Base-by-base conservation (phyloP, 23 tunicate species). In the Ciona savignyi region DNA sequence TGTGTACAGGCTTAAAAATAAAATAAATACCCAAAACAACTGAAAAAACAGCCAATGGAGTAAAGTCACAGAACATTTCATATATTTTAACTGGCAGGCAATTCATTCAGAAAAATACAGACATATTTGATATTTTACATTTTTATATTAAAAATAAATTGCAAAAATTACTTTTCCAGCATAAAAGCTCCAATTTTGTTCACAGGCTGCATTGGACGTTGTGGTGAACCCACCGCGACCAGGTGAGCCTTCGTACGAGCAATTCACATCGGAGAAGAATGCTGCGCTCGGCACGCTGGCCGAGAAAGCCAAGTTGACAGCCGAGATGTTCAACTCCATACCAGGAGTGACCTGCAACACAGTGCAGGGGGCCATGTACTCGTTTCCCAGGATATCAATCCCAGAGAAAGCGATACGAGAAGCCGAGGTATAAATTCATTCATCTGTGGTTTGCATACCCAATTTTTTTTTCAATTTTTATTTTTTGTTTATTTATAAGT, bases 331-430 rank as follows among this genome's bases (percentile, higher is more conserved):
- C 62, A 94, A 94, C 56, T 73, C 96, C 22, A 91, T 91, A 25
- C 86, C 86, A 1, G 97, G 97, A 23, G 78, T 91, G 23, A 70
- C 70, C 25, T 91, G 97, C 78, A 91, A 91, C 76, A 71, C 78
- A 11, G 90, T 94, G 22, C 93, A 94, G 66, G 99, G 99, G 4
- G 99, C 99, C 4, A 94, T 94, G 99, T 94, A 94, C 72, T 87
- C 99, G 1, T 94, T 94, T 72, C 99, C 99, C 42, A 69, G 67
- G 19, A 94, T 94, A 31, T 34, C 60, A 6, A 83, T 94, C 20
- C 99, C 99, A 32, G 60, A 71, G n/a, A 94, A 83, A 74, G 94
- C 94, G 2, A 71, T 94, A 27, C 80, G 70, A 68, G 84, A 74
- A 51, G 99, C 99, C 23, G 65, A 82, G 77, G 89, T 78, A 51